Conservation (phyloP, 1,140 invertebrate genomes). For the Drosophila eugracilis region DNA sequence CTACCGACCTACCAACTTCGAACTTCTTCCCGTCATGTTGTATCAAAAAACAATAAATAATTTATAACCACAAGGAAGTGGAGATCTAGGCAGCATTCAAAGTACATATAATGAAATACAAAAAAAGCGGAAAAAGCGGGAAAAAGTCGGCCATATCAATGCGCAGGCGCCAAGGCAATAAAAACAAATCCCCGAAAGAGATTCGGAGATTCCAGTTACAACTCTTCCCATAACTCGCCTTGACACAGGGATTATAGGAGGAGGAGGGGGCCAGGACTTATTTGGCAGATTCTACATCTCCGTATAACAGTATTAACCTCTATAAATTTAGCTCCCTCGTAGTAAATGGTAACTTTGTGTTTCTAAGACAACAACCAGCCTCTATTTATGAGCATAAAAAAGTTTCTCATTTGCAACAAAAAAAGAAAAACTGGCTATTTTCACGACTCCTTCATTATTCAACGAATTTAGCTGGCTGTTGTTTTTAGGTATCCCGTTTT, state of each 20-base stretch:
- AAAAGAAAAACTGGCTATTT: constrained; percentile 15
- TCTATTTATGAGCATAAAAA: constrained; percentile 58
- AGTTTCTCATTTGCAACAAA: constrained; percentile 63
- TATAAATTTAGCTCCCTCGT: constrained; percentile 36
- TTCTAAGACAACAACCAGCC: constrained; percentile 21
- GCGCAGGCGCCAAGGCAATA: constrained; percentile 74
- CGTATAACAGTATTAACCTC: constrained; percentile 42
- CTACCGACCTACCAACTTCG: no score
- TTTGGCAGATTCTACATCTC: constrained; percentile 23
- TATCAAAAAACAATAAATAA: constrained; percentile 75
- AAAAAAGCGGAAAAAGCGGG: neutral
- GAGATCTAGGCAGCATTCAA: constrained; percentile 55
- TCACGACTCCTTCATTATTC: constrained; percentile 35
- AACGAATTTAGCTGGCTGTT: constrained; percentile 40
- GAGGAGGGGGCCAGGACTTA: constrained; percentile 22
- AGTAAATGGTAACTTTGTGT: no score
- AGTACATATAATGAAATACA: constrained; percentile 37
- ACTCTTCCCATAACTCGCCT: constrained; percentile 65
- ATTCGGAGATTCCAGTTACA: constrained; percentile 10
- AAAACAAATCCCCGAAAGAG: constrained; percentile 49
- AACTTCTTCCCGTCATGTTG: constrained; percentile 37
- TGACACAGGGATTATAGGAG: no score
- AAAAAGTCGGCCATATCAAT: neutral
- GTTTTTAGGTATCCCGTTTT: constrained; percentile 20
- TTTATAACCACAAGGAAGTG: constrained; percentile 57